Percentiles rank a stretch among this genome's conserved stretches.
Conservation (phyloP, 1,140 invertebrate species). For the Zaprionus ornatus region DNA sequence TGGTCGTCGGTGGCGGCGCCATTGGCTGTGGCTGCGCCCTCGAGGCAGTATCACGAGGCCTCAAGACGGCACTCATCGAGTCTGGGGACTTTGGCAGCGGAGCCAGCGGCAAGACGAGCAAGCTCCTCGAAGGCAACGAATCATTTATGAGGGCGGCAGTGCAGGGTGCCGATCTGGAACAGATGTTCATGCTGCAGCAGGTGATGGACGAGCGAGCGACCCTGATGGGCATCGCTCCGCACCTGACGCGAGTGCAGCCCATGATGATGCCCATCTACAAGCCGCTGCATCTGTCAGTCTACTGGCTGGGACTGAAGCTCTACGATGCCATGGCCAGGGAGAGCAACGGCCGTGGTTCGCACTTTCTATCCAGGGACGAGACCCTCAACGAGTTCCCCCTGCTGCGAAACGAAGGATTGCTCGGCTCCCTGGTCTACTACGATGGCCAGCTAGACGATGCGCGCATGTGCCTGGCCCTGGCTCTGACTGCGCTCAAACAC, state of each 20-base stretch:
- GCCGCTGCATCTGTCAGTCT: conserved; percentile 33
- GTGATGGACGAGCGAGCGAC: conserved; percentile 52
- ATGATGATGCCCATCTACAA: conserved; percentile 68
- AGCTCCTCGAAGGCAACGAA: conserved; percentile 55
- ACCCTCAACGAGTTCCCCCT: conserved; percentile 59
- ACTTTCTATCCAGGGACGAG: conserved; percentile 33
- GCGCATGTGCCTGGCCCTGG: conserved; percentile 63
- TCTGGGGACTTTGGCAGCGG: conserved; percentile 57
- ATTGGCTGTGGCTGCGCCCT: conserved; percentile 92
- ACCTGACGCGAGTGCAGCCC: conserved; percentile 63
- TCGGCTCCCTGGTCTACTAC: conserved; percentile 64
- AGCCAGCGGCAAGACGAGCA: conserved; percentile 57
- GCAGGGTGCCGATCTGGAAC: conserved; percentile 36
- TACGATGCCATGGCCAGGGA: conserved; percentile 60
- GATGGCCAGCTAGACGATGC: conserved; percentile 64
- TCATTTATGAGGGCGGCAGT: conserved; percentile 42
- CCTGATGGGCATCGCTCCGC: conserved; percentile 59
- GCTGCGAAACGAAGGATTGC: conserved; percentile 36
- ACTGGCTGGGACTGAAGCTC: conserved; percentile 60
- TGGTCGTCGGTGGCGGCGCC: conserved; percentile 97
- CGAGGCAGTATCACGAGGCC: conserved; percentile 54
- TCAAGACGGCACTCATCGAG: conserved; percentile 62
- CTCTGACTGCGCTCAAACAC: conserved; percentile 48
- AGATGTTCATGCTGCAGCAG: conserved; percentile 53
- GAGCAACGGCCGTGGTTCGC: conserved; percentile 54